phyloP scores from a whole-genome alignment of 2,888 invertebrate species.

The Dioctria linearis region DNA sequence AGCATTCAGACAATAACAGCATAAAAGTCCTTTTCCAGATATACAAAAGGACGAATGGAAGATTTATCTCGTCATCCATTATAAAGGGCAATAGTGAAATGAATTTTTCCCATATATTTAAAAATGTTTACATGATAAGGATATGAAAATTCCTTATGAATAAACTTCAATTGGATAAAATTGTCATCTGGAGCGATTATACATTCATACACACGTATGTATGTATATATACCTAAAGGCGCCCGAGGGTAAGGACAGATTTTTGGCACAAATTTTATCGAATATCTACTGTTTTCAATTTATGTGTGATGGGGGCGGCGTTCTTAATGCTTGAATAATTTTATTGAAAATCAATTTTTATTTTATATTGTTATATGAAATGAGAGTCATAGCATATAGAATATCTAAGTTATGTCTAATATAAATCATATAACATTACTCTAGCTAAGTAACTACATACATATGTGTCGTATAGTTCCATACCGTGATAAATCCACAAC shows the following conservation, averaged over 20 bases:
- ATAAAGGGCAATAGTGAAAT: not conserved
- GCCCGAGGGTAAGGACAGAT: not conserved
- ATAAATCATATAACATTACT: too few species aligned
- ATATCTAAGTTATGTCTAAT: too few species aligned
- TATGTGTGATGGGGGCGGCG: not conserved
- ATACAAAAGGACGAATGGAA: not conserved
- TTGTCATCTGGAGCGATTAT: conserved; percentile 25
- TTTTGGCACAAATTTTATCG: not conserved
- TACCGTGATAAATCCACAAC: too few species aligned
- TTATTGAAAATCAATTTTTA: not conserved
- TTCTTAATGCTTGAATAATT: not conserved
- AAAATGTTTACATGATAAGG: conserved; percentile 50
- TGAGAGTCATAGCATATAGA: too few species aligned
- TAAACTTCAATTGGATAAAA: conserved; percentile 53
- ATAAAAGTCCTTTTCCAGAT: not conserved
- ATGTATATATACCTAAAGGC: not conserved
- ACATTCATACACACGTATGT: not conserved
- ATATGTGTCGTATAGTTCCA: too few species aligned
- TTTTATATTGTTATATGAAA: not conserved
- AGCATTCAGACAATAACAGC: not conserved
- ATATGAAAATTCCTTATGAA: conserved; percentile 52
- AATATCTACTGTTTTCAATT: not conserved
- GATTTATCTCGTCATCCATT: not conserved
- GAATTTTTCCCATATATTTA: conserved; percentile 24
- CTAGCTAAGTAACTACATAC: too few species aligned